Conservation (phyloP, 2,888 invertebrate species). For the Allophyes oxyacanthae region DNA sequence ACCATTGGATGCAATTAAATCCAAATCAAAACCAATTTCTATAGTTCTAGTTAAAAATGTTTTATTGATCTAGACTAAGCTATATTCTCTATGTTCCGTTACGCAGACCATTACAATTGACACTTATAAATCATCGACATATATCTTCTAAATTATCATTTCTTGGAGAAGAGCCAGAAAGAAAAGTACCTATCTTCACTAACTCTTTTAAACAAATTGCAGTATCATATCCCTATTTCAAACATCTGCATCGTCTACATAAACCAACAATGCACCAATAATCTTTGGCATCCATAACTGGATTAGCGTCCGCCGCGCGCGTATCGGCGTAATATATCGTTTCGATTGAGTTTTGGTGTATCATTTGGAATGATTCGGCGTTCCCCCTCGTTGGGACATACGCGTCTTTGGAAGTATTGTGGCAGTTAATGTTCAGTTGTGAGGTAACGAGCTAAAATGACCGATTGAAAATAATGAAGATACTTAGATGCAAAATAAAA, state of each 20-base stretch:
- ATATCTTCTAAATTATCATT: too few species aligned
- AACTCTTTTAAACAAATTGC: background rate
- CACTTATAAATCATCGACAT: too few species aligned
- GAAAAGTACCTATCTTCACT: too few species aligned
- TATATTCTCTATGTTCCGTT: too few species aligned
- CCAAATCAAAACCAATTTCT: too few species aligned
- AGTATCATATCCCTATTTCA: background rate
- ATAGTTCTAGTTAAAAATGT: too few species aligned
- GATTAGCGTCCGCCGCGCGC: slow-evolving; percentile 79
- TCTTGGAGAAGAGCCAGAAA: too few species aligned
- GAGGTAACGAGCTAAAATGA: slow-evolving; percentile 9
- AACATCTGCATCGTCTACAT: slow-evolving; percentile 17
- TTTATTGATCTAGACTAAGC: too few species aligned
- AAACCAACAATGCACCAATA: slow-evolving; percentile 48
- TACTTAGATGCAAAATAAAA: background rate
- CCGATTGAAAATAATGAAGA: slow-evolving; percentile 1
- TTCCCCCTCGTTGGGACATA: slow-evolving; percentile 61
- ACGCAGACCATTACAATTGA: too few species aligned
- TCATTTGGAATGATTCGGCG: slow-evolving; percentile 78
- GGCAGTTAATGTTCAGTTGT: slow-evolving; percentile 27
- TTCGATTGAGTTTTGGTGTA: slow-evolving; percentile 87
- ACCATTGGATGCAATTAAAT: too few species aligned
- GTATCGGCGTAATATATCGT: slow-evolving; percentile 84
- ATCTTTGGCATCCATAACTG: slow-evolving; percentile 81
- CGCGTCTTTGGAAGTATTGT: slow-evolving; percentile 47